These are phyloP conservation scores for Betta splendens DNA, from an alignment of 2,797 vertebrate species.

Conservation along the genomic window DNA sequence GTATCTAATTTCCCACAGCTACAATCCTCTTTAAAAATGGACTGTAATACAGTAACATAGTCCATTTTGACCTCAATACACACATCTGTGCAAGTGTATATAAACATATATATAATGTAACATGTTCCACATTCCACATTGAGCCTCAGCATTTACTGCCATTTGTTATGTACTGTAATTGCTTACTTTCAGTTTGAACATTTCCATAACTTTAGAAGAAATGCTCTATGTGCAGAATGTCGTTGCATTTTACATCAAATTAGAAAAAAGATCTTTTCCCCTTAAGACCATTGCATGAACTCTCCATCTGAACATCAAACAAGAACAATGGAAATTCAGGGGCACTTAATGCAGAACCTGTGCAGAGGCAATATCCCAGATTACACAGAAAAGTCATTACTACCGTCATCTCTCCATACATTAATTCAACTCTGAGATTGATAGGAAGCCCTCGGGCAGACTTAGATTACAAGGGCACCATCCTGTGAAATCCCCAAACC, in stretches of 20 bases:
- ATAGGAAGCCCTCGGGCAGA: conserved; percentile 57
- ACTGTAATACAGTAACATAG: too few species aligned
- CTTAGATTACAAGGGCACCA: conserved; percentile 57
- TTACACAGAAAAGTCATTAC: conserved; percentile 65
- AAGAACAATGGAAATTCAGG: conserved; percentile 31
- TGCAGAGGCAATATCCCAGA: conserved; percentile 53
- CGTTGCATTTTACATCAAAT: not conserved
- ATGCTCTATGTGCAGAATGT: not conserved
- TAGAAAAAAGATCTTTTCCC: not conserved
- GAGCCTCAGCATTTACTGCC: not conserved
- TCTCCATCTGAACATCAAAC: conserved; percentile 31
- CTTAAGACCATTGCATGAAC: conserved; percentile 10
- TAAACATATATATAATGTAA: too few species aligned
- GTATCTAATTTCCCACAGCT: too few species aligned
- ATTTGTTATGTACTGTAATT: not conserved
- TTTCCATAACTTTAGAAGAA: not conserved
- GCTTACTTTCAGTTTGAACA: not conserved
- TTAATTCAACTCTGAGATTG: conserved; percentile 57
- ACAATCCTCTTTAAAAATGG: too few species aligned
- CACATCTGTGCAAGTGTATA: too few species aligned
- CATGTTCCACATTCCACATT: not conserved
- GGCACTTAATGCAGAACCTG: conserved; percentile 38
- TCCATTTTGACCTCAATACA: too few species aligned
- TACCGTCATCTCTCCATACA: conserved; percentile 47
- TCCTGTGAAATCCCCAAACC: conserved; percentile 65